These are phyloP conservation scores for Paracentrotus lividus DNA, from an alignment of 53 echinoderm and acorn worm species.

Conservation along the genomic window DNA sequence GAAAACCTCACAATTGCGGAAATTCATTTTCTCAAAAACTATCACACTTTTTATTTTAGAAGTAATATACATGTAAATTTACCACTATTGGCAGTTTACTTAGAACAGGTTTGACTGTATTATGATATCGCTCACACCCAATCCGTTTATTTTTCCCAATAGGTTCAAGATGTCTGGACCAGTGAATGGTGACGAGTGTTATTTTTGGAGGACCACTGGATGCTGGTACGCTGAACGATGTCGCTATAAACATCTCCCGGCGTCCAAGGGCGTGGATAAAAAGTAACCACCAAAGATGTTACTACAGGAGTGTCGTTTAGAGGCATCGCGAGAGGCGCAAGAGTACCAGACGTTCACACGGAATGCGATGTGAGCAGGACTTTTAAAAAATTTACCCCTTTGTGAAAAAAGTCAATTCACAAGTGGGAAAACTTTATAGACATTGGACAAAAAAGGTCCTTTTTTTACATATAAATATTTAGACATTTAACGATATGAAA, in stretches of 20 bases:
- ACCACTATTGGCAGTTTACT: too few relatives aligned
- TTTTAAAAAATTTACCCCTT: not conserved
- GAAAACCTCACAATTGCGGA: too few relatives aligned
- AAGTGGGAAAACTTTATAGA: not conserved
- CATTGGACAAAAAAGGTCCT: not conserved
- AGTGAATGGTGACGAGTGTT: constrained; percentile 97
- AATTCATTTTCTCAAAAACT: too few relatives aligned
- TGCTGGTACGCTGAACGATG: constrained; percentile 93
- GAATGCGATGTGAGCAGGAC: not conserved
- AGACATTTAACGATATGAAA: constrained; percentile 36
- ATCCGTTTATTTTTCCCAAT: not conserved
- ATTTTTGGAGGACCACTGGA: constrained; percentile 97
- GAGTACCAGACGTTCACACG: not conserved
- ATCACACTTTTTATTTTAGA: too few relatives aligned
- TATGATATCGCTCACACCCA: not conserved
- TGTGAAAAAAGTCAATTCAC: constrained; percentile 37
- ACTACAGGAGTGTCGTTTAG: not conserved
- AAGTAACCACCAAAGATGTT: not conserved
- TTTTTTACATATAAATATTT: constrained; percentile 44
- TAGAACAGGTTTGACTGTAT: too few relatives aligned
- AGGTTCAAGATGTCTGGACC: constrained; percentile 87
- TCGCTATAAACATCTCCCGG: constrained; percentile 84
- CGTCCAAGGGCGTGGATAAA: constrained; percentile 81
- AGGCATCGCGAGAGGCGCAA: not conserved
- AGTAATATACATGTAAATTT: too few relatives aligned